phyloP scores from a whole-genome alignment of 2,797 vertebrate genomes.

The Lagothrix lagotricha region DNA sequence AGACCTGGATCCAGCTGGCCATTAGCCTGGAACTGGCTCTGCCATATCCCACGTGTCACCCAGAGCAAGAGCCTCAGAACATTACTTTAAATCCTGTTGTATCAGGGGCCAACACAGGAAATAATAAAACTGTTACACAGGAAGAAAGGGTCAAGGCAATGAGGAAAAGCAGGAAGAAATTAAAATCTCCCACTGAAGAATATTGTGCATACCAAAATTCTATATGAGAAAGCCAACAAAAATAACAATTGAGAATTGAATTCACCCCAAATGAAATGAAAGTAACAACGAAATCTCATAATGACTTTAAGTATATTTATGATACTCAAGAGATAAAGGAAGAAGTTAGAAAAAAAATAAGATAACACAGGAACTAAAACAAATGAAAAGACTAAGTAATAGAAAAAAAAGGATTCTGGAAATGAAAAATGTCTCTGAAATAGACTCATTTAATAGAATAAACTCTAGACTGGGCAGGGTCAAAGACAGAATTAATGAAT shows the following conservation, averaged over 20 bases:
- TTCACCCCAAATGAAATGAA: constrained; percentile 29
- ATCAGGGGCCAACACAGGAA: not conserved
- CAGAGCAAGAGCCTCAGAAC: not conserved
- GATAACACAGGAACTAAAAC: not conserved
- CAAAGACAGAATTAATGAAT: constrained; percentile 1
- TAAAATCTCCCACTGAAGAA: not conserved
- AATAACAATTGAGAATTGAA: not conserved
- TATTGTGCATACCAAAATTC: not conserved
- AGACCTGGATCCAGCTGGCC: not conserved
- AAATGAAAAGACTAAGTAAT: not conserved
- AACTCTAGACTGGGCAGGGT: not conserved
- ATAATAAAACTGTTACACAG: not conserved
- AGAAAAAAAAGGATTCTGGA: not conserved
- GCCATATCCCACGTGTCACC: not conserved
- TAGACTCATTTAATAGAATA: not conserved
- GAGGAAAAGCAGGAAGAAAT: not conserved
- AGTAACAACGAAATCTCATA: not conserved
- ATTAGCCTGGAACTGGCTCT: not conserved
- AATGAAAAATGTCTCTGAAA: constrained; percentile 49
- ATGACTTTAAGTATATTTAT: not conserved
- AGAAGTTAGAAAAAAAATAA: not conserved
- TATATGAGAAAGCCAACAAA: not conserved
- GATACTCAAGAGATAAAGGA: not conserved
- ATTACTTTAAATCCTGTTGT: not conserved
- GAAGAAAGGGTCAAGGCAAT: not conserved